A percentile compares a stretch with the other conserved stretches of the same genome.
Conservation (phyloP, 2,888 invertebrate species). For the Mythimna ferrago region DNA sequence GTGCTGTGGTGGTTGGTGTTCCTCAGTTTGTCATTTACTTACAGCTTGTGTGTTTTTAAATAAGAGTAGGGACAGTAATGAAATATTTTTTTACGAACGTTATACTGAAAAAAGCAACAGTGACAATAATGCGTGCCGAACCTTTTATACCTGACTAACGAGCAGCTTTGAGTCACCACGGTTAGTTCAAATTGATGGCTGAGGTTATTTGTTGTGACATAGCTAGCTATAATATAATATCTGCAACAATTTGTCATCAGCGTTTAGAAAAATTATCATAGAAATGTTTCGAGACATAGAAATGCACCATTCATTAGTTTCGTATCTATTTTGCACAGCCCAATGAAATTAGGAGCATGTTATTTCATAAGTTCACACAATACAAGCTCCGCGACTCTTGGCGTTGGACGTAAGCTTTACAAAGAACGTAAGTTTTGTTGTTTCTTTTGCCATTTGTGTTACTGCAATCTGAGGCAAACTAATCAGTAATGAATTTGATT, state of each 20-base stretch:
- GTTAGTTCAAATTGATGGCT: conserved; percentile 87
- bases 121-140: conserved; percentile 90
- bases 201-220: conserved; percentile 90
- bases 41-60: conserved; percentile 82
- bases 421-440: conserved; percentile 68
- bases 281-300: conserved; percentile 20
- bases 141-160: conserved; percentile 87
- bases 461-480: background rate
- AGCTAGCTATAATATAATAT: conserved; percentile 81
- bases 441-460: conserved; percentile 31
- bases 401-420: conserved; percentile 79
- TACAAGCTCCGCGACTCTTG: conserved; percentile 70
- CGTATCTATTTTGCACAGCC: background rate
- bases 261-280: conserved; percentile 66
- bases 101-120: conserved; percentile 81
- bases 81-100: conserved; percentile 84
- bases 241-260: conserved; percentile 79
- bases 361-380: conserved; percentile 55
- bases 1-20: conserved; percentile 82
- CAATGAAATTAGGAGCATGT: conserved; percentile 30
- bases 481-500: background rate
- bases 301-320: conserved; percentile 25
- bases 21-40: conserved; percentile 80
- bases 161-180: conserved; percentile 87
- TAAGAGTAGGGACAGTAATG: conserved; percentile 81